Evolutionary conservation across 2,113 vertebrate genomes (phyloP).

Genomic region (Eolophus roseicapilla): DNA sequence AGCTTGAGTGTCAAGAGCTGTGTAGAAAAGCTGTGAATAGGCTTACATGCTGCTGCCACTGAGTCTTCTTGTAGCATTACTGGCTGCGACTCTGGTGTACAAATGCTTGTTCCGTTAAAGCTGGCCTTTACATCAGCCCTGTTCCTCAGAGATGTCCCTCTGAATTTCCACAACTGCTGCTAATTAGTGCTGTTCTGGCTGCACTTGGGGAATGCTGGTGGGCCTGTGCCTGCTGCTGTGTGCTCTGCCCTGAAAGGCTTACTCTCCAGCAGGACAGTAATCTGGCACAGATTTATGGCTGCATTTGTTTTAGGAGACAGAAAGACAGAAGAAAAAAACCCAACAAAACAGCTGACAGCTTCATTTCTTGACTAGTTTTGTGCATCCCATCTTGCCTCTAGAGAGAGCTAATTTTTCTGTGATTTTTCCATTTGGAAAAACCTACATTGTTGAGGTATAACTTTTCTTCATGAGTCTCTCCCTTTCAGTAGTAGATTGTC

Average conservation of each 20-base stretch:
- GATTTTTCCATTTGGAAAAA: neutral
- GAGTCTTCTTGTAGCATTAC: neutral
- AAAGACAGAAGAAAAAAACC: neutral
- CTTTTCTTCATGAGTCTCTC: neutral
- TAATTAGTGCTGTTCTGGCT: neutral
- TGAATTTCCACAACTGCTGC: neutral
- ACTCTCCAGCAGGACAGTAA: neutral
- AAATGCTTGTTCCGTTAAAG: neutral
- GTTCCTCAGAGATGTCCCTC: neutral
- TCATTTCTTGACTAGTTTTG: neutral
- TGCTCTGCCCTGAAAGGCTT: neutral
- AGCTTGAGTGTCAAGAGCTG: neutral
- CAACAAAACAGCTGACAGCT: neutral
- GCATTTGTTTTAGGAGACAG: neutral
- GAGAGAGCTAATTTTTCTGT: neutral
- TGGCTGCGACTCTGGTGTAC: neutral
- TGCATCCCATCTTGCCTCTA: neutral
- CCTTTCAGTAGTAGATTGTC: neutral
- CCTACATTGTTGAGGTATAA: neutral
- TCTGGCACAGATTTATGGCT: neutral
- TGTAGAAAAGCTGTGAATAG: neutral
- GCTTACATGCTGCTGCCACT: rapidly evolving
- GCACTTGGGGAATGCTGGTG: rapidly evolving
- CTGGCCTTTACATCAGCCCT: neutral
- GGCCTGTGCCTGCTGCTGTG: neutral